Evolutionary conservation across 2,888 invertebrate species (phyloP), one percentile per base, ranked within the genome.

Genomic region (Polymixis flavicincta): DNA sequence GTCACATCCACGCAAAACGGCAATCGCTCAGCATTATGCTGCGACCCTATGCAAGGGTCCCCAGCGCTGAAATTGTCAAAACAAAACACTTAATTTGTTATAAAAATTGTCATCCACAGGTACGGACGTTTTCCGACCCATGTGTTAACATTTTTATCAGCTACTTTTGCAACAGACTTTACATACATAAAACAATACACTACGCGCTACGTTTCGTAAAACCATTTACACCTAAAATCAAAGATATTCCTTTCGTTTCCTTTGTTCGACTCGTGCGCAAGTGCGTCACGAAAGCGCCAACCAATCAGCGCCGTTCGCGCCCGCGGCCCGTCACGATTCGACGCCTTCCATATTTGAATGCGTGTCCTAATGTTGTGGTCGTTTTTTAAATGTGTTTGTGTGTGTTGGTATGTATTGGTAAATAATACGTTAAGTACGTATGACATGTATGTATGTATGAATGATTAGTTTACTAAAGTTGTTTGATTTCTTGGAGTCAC

Each of bases 321-420:
- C 91, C 87, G 88, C 85, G 92, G 92, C 92, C 84, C 86, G 91
- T 93, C 95, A 94, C 95, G 95, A 94, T 92, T 92, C 92, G 90
- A 88, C 89, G 91, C 92, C 90, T 92, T 90, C 92, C 92, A 93
- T 93, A 90, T 93, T 93, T 91, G 92, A 93, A 93, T 92, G 89
- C 89, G 88, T 86, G 88, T 92, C 88, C 89, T 88, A 87, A 87
- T 88, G 85, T 87, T 89, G 77, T 84, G 83, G 83, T 89, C 86
- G 65, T 89, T 89, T 91, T 90, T 89, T 81, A 66, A 86, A 85
- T 78, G 76, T 76, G 59, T 76, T 48, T 81, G 78, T 83, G 74
- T 77, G 71, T 80, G 57, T 78, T 74, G 76, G 78, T 87, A 82
- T 84, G 80, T 80, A 75, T 76, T 83, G 67, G 85, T 83, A 82